Conservation (phyloP, 2,888 invertebrate genomes). For the Pyrochroa serraticornis region DNA sequence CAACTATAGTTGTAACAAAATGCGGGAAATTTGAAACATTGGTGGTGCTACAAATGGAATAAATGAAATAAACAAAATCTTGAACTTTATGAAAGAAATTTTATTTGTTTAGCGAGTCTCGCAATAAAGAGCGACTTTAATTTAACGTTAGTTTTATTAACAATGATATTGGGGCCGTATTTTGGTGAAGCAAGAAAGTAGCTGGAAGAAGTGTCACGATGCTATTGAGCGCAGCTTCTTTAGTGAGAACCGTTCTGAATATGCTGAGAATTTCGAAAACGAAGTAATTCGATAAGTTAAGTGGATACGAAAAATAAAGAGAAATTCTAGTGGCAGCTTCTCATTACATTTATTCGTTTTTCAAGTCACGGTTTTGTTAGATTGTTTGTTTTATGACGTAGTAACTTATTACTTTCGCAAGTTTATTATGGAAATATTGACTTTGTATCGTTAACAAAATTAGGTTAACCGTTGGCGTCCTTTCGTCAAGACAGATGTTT, state of each 20-base stretch:
- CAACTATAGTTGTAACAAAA: too few species aligned
- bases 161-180: too few species aligned
- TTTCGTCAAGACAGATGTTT: conserved; percentile 13
- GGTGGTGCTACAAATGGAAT: too few species aligned
- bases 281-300: conserved; percentile 22
- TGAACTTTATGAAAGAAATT: too few species aligned
- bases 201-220: background rate
- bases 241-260: background rate
- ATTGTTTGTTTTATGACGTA: conserved; percentile 29
- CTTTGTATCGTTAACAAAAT: conserved; percentile 20
- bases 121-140: too few species aligned
- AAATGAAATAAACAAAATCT: too few species aligned
- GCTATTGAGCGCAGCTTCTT: conserved; percentile 6
- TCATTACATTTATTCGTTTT: conserved; percentile 31
- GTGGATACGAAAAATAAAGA: conserved; percentile 16
- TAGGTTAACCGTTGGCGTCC: conserved; percentile 11
- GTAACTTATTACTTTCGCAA: conserved; percentile 10
- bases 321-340: conserved; percentile 18
- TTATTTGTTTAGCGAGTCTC: too few species aligned
- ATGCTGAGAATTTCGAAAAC: background rate
- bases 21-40: too few species aligned
- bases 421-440: conserved; percentile 26
- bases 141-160: too few species aligned
- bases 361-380: conserved; percentile 30
- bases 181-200: too few species aligned